Percentiles rank a stretch among this genome's conserved stretches.
Evolutionary conservation across 2,888 invertebrate species (phyloP).

Genomic region (Cacoxenus indagator): DNA sequence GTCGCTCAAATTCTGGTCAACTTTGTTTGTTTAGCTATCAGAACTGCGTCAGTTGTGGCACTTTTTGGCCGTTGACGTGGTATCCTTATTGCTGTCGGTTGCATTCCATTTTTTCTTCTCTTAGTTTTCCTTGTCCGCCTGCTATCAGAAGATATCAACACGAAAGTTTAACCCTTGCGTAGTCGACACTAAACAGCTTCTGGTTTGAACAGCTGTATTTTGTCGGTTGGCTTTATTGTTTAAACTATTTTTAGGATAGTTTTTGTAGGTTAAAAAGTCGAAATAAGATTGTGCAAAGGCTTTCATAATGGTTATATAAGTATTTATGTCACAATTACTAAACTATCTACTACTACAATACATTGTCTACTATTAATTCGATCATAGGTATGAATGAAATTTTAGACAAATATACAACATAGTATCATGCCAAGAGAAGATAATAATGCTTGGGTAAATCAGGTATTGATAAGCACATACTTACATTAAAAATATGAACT

Average conservation of each 20-base stretch:
- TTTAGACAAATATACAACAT: too few relatives aligned
- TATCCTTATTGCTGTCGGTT: background rate
- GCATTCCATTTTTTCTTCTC: background rate
- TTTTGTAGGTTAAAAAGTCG: background rate
- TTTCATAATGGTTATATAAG: too few relatives aligned
- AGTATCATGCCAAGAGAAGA: too few relatives aligned
- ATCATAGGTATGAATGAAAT: too few relatives aligned
- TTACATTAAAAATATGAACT: too few relatives aligned
- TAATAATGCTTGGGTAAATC: too few relatives aligned
- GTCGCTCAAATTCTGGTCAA: background rate
- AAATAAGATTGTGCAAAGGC: background rate
- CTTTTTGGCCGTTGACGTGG: background rate
- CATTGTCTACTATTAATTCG: too few relatives aligned
- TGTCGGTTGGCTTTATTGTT: background rate
- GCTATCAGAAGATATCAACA: background rate
- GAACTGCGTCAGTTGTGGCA: background rate
- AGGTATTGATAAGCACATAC: too few relatives aligned
- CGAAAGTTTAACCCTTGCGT: background rate
- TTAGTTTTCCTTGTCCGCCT: background rate
- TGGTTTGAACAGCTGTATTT: background rate
- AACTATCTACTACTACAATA: too few relatives aligned
- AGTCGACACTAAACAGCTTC: background rate
- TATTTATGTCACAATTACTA: too few relatives aligned
- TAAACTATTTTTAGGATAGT: background rate
- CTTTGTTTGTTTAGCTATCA: constrained; percentile 27